Evolutionary conservation across 2,113 vertebrate genomes (phyloP).

Genomic region (Galemys pyrenaicus): DNA sequence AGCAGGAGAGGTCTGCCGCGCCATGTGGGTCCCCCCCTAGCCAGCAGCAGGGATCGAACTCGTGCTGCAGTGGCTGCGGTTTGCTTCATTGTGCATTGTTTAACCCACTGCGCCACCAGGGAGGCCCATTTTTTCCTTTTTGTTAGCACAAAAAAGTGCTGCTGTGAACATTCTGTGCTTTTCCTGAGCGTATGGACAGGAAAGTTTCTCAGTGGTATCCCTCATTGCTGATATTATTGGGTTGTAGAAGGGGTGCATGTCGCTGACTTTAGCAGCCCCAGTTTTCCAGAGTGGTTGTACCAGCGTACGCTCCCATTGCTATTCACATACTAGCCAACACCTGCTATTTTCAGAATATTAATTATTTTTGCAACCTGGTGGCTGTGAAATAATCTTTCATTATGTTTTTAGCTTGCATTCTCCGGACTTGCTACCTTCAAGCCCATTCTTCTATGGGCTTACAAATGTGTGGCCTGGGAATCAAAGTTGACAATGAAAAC

Average conservation of each 20-base stretch:
- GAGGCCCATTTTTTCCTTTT: neutral
- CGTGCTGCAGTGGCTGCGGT: too few relatives aligned
- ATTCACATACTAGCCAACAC: neutral
- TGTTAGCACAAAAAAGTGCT: neutral
- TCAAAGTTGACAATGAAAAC: neutral
- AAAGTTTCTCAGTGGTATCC: neutral
- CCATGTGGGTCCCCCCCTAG: too few relatives aligned
- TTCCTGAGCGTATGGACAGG: rapidly evolving
- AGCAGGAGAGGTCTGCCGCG: too few relatives aligned
- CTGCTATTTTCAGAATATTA: neutral
- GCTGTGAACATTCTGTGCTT: neutral
- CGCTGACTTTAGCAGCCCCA: neutral
- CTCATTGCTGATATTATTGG: neutral
- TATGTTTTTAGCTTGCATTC: neutral
- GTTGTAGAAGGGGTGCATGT: neutral
- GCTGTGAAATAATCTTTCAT: neutral
- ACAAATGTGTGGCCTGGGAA: neutral
- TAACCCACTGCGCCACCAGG: too few relatives aligned
- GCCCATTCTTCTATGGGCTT: neutral
- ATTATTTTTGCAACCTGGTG: neutral
- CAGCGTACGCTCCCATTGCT: neutral
- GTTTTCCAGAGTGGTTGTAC: neutral
- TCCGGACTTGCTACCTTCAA: neutral
- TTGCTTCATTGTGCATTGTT: too few relatives aligned
- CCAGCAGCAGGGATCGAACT: too few relatives aligned